phyloP scores from a whole-genome alignment of 1,140 invertebrate species.

The Macrotrachela quadricornifera region DNA sequence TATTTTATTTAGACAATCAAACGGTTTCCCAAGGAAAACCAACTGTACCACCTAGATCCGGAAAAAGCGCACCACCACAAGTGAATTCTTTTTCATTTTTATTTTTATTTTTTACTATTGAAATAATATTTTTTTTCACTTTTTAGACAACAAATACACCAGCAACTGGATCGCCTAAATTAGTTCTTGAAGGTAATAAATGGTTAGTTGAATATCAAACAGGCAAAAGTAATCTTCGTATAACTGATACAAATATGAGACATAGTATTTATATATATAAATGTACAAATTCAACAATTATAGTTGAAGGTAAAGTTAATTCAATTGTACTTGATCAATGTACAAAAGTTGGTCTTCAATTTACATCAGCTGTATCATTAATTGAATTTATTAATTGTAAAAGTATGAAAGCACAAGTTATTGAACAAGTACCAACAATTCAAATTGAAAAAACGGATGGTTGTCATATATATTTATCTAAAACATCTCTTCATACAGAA shows the following conservation, averaged over 20 bases:
- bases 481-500: constrained; percentile 63
- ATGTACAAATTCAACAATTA: constrained; percentile 56
- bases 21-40: no score
- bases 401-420: constrained; percentile 85
- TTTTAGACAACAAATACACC: no score
- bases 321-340: constrained; percentile 73
- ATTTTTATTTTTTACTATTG: no score
- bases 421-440: constrained; percentile 80
- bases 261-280: constrained; percentile 89
- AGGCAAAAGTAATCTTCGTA: constrained; percentile 49
- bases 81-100: no score
- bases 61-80: no score
- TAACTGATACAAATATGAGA: constrained; percentile 78
- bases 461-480: constrained; percentile 81
- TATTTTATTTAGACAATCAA: no score
- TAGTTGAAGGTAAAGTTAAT: constrained; percentile 82
- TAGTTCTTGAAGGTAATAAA: constrained; percentile 73
- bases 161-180: constrained; percentile 41
- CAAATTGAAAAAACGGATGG: constrained; percentile 96
- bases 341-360: constrained; percentile 80
- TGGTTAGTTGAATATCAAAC: constrained; percentile 85
- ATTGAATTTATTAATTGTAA: constrained; percentile 96
- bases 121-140: no score
- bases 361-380: constrained; percentile 77
- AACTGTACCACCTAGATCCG: no score